phyloP scores from a whole-genome alignment of 2,888 invertebrate genomes.

The Ptychoptera contaminata region DNA sequence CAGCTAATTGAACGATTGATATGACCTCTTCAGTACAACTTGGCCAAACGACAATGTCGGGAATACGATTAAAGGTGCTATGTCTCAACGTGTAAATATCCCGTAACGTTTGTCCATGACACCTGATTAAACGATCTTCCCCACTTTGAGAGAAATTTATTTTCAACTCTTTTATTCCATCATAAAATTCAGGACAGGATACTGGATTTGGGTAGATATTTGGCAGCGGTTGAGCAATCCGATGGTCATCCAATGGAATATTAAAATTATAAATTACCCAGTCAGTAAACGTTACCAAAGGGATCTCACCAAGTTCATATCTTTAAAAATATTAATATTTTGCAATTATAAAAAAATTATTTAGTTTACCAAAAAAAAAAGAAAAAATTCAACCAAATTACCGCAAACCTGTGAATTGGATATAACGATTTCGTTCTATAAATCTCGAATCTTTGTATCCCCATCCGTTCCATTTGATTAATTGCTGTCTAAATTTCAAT shows the following conservation, averaged over 20 bases:
- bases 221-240: slow-evolving; percentile 38
- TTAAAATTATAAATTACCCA: slow-evolving; percentile 67
- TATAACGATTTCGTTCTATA: slow-evolving; percentile 41
- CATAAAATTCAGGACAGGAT: slow-evolving; percentile 41
- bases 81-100: slow-evolving; percentile 68
- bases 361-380: not conserved
- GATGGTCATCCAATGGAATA: slow-evolving; percentile 35
- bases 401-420: slow-evolving; percentile 38
- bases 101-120: slow-evolving; percentile 85
- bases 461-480: slow-evolving; percentile 99
- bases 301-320: slow-evolving; percentile 53
- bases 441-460: slow-evolving; percentile 94
- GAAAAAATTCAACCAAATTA: slow-evolving; percentile 7
- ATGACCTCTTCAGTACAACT: slow-evolving; percentile 69
- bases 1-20: slow-evolving; percentile 59
- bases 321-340: slow-evolving; percentile 28
- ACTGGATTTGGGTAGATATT: slow-evolving; percentile 49
- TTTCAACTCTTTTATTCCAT: slow-evolving; percentile 36
- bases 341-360: too few species aligned
- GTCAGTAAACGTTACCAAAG: slow-evolving; percentile 60
- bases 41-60: slow-evolving; percentile 92
- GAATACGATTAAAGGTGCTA: slow-evolving; percentile 66
- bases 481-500: slow-evolving; percentile 53
- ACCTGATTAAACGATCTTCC: slow-evolving; percentile 69
- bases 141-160: slow-evolving; percentile 55